Evolutionary conservation across 2,888 invertebrate species (phyloP).

Genomic region (Carcina quercana): DNA sequence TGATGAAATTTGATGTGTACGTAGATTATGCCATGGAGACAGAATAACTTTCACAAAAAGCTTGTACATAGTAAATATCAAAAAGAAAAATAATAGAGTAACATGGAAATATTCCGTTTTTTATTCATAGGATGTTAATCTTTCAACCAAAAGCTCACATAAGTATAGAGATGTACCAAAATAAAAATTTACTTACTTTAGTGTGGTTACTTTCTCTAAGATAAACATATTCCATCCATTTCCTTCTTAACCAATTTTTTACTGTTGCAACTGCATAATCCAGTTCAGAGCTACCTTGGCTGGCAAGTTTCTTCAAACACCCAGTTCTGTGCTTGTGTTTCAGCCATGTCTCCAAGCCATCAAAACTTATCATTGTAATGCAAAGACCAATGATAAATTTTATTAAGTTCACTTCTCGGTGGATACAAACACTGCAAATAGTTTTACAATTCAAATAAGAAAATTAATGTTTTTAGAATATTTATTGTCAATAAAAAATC

Average conservation of each 20-base stretch:
- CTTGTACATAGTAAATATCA: constrained; percentile 19
- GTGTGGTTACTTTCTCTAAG: constrained; percentile 57
- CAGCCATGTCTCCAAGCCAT: constrained; percentile 60
- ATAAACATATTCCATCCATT: constrained; percentile 37
- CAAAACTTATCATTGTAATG: constrained; percentile 34
- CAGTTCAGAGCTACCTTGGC: constrained; percentile 23
- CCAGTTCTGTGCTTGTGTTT: constrained; percentile 58
- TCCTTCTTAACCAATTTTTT: constrained; percentile 2
- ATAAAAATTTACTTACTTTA: constrained; percentile 36
- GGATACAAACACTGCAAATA: constrained; percentile 46
- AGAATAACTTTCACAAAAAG: neutral
- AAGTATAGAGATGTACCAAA: neutral
- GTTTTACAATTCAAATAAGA: no score
- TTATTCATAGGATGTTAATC: no score
- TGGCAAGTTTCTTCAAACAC: constrained; percentile 46
- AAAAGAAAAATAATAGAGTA: neutral
- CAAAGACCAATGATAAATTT: constrained; percentile 39
- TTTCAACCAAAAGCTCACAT: neutral
- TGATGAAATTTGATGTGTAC: no score
- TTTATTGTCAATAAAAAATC: no score
- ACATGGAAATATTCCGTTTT: neutral
- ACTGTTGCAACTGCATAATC: neutral
- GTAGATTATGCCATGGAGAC: neutral
- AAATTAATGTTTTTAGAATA: no score
- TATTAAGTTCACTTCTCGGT: constrained; percentile 44